phyloP scores from a whole-genome alignment of 2,797 vertebrate genomes.

The Pampus argenteus region DNA sequence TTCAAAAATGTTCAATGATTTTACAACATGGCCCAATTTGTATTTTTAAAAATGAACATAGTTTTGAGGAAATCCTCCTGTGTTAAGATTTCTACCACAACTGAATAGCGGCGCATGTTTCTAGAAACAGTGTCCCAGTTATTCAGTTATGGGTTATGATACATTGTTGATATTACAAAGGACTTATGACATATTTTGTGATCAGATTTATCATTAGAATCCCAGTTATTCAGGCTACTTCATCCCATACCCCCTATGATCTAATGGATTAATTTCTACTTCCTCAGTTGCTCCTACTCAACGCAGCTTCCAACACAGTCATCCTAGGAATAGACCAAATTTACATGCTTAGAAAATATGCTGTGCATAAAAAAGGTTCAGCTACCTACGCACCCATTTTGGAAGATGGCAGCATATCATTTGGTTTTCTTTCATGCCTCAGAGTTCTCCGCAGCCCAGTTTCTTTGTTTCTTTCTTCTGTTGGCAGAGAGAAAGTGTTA shows the following conservation, averaged over 20 bases:
- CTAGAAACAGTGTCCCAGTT: neutral
- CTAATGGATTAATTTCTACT: neutral
- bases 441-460: neutral
- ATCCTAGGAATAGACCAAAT: neutral
- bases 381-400: neutral
- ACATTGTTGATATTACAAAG: neutral
- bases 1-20: neutral
- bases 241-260: neutral
- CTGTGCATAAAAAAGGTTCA: conserved; percentile 3
- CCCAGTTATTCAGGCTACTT: no score
- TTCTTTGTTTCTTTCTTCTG: neutral
- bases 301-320: no score
- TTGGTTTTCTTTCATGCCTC: neutral
- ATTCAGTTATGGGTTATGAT: no score
- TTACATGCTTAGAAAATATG: neutral
- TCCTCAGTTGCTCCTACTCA: neutral
- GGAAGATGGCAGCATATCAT: neutral
- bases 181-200: no score
- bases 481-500: conserved; percentile 8
- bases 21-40: neutral
- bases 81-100: neutral
- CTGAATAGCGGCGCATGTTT: neutral
- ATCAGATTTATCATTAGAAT: no score
- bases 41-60: neutral
- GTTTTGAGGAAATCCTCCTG: neutral